Evolutionary conservation across 2,113 vertebrate species (phyloP).

Genomic region (Pica pica): DNA sequence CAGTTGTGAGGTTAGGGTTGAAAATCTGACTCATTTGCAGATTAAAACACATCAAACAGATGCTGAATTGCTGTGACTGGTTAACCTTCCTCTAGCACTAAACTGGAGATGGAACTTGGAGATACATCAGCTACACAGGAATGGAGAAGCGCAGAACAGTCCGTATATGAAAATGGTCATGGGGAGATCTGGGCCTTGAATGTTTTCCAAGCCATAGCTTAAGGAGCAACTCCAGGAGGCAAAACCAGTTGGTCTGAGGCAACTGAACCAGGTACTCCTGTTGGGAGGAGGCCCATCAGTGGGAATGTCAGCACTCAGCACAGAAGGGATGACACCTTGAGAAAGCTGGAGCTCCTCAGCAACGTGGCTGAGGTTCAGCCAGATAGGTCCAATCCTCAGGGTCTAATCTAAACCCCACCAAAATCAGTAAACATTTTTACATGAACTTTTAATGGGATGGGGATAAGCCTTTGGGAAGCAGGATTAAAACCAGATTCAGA

Average conservation of each 20-base stretch:
- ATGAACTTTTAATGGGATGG: neutral
- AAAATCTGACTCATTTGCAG: neutral
- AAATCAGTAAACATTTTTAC: neutral
- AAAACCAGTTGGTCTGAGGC: neutral
- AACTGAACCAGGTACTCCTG: neutral
- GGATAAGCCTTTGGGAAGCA: neutral
- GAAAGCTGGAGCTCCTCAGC: neutral
- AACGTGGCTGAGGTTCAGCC: neutral
- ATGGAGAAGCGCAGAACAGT: neutral
- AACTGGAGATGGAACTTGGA: neutral
- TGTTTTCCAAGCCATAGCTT: neutral
- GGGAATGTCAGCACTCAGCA: neutral
- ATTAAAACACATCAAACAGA: neutral
- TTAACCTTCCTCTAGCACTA: neutral
- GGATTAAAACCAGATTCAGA: conserved; percentile 22
- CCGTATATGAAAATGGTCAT: neutral
- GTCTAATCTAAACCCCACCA: neutral
- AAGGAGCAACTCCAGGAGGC: neutral
- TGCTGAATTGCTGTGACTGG: neutral
- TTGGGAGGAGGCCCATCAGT: neutral
- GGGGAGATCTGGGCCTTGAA: neutral
- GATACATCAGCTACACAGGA: neutral
- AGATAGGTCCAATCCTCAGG: neutral
- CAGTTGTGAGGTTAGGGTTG: neutral
- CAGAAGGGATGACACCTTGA: neutral